phyloP scores from a whole-genome alignment of 1,140 invertebrate genomes.

The Conus ventricosus region DNA sequence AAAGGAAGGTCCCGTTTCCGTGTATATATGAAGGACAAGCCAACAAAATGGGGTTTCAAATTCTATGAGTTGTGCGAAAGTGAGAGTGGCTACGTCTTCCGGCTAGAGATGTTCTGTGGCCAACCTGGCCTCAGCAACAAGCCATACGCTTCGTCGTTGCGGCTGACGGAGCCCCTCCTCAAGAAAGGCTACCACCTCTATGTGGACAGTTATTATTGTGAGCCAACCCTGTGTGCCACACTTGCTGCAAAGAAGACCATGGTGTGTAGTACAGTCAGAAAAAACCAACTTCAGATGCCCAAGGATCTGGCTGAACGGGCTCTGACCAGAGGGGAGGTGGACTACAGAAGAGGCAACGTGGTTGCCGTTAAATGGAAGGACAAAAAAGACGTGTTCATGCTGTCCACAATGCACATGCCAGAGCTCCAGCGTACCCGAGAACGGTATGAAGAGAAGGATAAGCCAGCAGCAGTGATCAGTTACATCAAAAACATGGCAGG shows the following conservation, averaged over 20 bases:
- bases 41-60: conserved; percentile 49
- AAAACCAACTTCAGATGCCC: conserved; percentile 14
- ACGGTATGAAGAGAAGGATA: conserved; percentile 8
- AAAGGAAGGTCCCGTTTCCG: conserved; percentile 35
- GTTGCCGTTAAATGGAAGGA: conserved; percentile 16
- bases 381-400: conserved; percentile 5
- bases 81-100: conserved; percentile 22
- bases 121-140: conserved; percentile 24
- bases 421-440: background rate
- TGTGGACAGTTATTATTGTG: conserved; percentile 33
- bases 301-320: background rate
- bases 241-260: background rate
- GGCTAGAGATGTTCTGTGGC: conserved; percentile 24
- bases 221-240: background rate
- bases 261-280: conserved; percentile 17
- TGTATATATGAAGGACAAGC: conserved; percentile 50
- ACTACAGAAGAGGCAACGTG: background rate
- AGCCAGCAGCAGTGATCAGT: background rate
- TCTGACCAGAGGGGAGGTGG: background rate
- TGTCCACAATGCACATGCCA: conserved; percentile 17
- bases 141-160: conserved; percentile 12
- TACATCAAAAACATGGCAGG: conserved; percentile 39
- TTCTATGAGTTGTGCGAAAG: conserved; percentile 35
- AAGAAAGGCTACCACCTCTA: conserved; percentile 14
- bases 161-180: conserved; percentile 4